These are phyloP conservation scores for Nautilus pompilius DNA, from an alignment of 1,140 invertebrate genomes.

Conservation along the genomic window DNA sequence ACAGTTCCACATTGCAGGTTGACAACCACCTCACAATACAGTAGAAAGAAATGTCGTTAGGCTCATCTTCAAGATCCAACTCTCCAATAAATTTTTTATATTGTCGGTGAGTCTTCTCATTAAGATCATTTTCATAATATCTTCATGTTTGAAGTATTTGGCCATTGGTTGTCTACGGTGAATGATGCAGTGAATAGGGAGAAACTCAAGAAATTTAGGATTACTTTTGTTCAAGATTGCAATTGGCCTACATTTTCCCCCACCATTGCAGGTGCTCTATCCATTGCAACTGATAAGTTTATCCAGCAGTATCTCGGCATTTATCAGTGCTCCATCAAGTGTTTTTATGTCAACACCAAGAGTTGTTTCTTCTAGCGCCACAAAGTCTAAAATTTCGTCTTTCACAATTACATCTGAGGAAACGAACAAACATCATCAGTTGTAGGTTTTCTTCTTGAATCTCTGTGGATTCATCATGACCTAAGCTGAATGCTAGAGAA, in stretches of 20 bases:
- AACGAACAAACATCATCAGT: not conserved
- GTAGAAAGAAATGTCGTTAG: too few relatives aligned
- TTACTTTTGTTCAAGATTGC: not conserved
- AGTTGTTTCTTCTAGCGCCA: not conserved
- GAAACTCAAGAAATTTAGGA: not conserved
- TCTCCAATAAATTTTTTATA: too few relatives aligned
- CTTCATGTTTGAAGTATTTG: not conserved
- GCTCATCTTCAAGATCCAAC: too few relatives aligned
- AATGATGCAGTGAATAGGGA: not conserved
- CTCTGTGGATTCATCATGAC: not conserved
- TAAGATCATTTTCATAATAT: not conserved
- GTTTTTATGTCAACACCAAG: not conserved
- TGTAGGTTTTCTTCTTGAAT: not conserved
- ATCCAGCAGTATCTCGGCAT: not conserved
- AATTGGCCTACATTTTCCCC: not conserved
- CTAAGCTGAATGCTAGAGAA: not conserved
- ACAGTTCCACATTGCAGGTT: too few relatives aligned
- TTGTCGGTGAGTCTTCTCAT: too few relatives aligned
- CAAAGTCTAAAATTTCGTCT: not conserved
- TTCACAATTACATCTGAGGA: not conserved
- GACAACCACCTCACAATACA: too few relatives aligned
- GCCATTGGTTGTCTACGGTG: not conserved
- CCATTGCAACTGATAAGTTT: not conserved
- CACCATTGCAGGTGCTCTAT: not conserved
- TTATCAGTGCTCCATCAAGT: not conserved